Base-by-base conservation (phyloP, 1,140 invertebrate species). In the Hyposmocoma kahamanoa region DNA sequence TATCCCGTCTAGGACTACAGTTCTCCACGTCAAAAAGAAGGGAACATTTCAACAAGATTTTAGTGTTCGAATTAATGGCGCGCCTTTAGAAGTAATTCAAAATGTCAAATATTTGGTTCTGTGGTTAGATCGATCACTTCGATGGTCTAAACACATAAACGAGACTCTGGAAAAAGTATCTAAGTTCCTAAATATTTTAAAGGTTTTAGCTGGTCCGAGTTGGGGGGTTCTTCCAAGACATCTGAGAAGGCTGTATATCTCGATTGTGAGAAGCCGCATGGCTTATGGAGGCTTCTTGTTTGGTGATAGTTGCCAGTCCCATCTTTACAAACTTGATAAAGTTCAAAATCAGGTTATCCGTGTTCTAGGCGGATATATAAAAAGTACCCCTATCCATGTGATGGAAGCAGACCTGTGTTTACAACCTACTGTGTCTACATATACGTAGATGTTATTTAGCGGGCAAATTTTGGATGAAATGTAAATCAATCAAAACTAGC, bases 371-470 rank as follows among this genome's bases (percentile, higher is more conserved):
- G 38, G 38, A 21, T 41, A 21, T 41, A 10, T 41, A 2, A 41
- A 41, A 41, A 21, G 19, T n/a, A 41, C 38, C n/a, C 38, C 38
- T 11, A 41, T 41, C 4, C 38, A 41, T 41, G 18, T 22, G 15
- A 41, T 41, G 38, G 38, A 41, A 10, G n/a, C n/a, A n/a, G n/a
- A n/a, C n/a, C n/a, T n/a, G n/a, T n/a, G n/a, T n/a, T n/a, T n/a
- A n/a, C n/a, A n/a, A n/a, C n/a, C n/a, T n/a, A n/a, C n/a, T n/a
- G n/a, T n/a, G n/a, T n/a, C n/a, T n/a, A n/a, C n/a, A n/a, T n/a
- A n/a, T n/a, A n/a, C n/a, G n/a, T n/a, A n/a, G n/a, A n/a, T n/a
- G n/a, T n/a, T n/a, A n/a, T n/a, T n/a, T n/a, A n/a, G n/a, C n/a
- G n/a, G n/a, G n/a, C n/a, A n/a, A n/a, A n/a, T n/a, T n/a, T n/a